These are phyloP conservation scores for Cebus imitator DNA, from an alignment of 2,113 vertebrate genomes.

Conservation along the genomic window DNA sequence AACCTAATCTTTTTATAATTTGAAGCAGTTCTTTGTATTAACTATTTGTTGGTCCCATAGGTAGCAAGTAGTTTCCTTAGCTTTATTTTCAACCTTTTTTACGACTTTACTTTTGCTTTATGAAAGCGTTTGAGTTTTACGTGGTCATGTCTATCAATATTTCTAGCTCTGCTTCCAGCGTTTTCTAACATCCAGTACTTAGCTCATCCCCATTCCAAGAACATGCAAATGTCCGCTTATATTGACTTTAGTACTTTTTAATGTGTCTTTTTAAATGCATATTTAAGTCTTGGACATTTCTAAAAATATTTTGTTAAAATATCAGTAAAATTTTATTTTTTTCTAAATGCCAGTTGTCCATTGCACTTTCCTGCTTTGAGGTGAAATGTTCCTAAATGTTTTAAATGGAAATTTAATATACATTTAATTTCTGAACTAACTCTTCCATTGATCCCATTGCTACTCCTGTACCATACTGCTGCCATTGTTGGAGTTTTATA, in stretches of 20 bases:
- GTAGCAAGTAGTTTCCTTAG: neutral
- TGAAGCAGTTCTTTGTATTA: slow-evolving; percentile 11
- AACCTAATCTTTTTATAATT: neutral
- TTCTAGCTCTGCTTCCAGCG: neutral
- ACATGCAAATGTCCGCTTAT: neutral
- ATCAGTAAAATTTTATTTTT: neutral
- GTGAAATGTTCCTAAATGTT: neutral
- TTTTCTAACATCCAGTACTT: neutral
- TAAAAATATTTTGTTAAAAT: neutral
- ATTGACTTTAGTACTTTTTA: neutral
- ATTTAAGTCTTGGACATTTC: neutral
- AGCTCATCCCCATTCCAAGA: neutral
- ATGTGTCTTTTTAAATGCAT: neutral
- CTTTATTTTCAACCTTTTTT: neutral
- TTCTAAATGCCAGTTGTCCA: neutral
- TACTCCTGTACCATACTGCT: neutral
- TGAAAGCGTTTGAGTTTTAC: neutral
- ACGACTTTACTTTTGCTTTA: neutral
- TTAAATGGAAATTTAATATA: neutral
- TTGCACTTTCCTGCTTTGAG: neutral
- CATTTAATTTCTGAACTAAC: neutral
- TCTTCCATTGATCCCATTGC: neutral
- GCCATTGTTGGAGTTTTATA: neutral
- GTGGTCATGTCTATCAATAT: neutral
- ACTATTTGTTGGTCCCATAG: neutral